phyloP scores from a whole-genome alignment of 2,113 vertebrate genomes.

The Centropristis striata region DNA sequence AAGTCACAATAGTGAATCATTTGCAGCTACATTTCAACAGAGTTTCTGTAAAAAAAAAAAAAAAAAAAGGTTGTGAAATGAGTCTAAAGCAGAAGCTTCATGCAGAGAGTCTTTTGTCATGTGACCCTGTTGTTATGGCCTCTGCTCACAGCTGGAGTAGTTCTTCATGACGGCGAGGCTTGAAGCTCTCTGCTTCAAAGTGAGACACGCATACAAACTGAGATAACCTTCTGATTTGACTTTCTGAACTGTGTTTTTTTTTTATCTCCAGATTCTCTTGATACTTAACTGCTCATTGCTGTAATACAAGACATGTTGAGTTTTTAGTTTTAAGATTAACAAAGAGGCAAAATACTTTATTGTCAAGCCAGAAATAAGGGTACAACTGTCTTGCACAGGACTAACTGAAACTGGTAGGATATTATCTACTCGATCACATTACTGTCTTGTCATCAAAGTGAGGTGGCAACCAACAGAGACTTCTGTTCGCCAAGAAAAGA shows the following conservation, averaged over 20 bases:
- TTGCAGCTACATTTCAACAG: not conserved
- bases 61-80: not conserved
- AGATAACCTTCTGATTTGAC: slow-evolving; percentile 53
- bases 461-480: not conserved
- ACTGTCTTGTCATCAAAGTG: not conserved
- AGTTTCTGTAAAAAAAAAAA: too few species aligned
- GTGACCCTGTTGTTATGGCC: slow-evolving; percentile 10
- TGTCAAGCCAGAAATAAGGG: not conserved
- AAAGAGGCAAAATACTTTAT: not conserved
- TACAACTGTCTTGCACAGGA: not conserved
- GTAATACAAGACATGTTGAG: not conserved
- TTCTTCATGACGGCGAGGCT: slow-evolving; percentile 19
- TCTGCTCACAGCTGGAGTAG: slow-evolving; percentile 45
- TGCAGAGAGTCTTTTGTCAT: slow-evolving; percentile 12
- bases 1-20: not conserved
- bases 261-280: slow-evolving; percentile 55
- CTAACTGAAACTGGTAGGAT: not conserved
- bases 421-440: not conserved
- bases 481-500: not conserved
- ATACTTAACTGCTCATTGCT: slow-evolving; percentile 23
- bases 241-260: slow-evolving; percentile 38
- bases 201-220: slow-evolving; percentile 30
- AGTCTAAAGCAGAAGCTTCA: not conserved
- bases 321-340: slow-evolving; percentile 2
- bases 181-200: slow-evolving; percentile 57